Evolutionary conservation across 2,797 vertebrate species (phyloP).

Genomic region (Amphiprion clarkii): DNA sequence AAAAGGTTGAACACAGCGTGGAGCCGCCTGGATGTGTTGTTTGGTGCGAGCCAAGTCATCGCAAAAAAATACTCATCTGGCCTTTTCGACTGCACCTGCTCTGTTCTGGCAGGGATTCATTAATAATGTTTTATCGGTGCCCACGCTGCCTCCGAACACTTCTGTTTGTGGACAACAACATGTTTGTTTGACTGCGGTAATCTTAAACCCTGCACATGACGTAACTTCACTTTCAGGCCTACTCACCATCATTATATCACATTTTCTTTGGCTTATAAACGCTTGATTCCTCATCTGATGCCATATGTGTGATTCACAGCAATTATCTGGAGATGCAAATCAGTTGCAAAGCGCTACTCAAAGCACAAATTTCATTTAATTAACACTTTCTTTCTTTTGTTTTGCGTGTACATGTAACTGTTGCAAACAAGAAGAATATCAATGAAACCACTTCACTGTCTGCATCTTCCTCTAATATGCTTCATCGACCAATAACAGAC

Average conservation of each 20-base stretch:
- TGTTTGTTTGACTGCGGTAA: conserved; percentile 14
- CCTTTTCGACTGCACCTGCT: conserved; percentile 61
- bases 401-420: too few relatives aligned
- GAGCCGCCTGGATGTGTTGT: conserved; percentile 53
- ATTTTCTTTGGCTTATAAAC: neutral
- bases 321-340: too few relatives aligned
- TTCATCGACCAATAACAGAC: too few relatives aligned
- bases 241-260: neutral
- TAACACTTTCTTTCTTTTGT: too few relatives aligned
- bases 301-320: too few relatives aligned
- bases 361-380: too few relatives aligned
- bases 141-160: neutral
- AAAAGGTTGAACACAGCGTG: conserved; percentile 64
- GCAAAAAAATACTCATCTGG: conserved; percentile 52
- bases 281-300: too few relatives aligned
- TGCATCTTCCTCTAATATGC: too few relatives aligned
- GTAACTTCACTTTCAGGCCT: neutral
- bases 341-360: too few relatives aligned
- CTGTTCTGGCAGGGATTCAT: conserved; percentile 33
- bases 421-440: too few relatives aligned
- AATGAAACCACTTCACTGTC: too few relatives aligned
- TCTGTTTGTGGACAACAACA: conserved; percentile 10
- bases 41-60: conserved; percentile 43
- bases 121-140: conserved; percentile 32
- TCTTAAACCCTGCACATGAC: neutral